Conservation (phyloP, 1,140 invertebrate genomes). For the Drosophila tsacasi region DNA sequence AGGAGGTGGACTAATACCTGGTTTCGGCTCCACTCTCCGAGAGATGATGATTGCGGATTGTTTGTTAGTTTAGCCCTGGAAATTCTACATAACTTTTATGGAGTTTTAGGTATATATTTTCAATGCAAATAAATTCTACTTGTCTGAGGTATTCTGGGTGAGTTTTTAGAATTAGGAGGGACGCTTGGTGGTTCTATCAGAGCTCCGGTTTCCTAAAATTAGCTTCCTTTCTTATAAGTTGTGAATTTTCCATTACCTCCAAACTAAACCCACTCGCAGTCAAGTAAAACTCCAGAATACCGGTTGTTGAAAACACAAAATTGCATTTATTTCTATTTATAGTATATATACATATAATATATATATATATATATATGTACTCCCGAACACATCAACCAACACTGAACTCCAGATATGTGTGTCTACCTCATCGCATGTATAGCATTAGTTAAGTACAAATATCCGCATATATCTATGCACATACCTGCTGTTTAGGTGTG, state of each 20-base stretch:
- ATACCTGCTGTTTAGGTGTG: slow-evolving; percentile 15
- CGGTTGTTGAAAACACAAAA: slow-evolving; percentile 39
- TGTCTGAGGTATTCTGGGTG: not conserved
- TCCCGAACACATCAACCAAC: slow-evolving; percentile 47
- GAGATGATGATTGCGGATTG: slow-evolving; percentile 2
- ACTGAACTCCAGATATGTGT: slow-evolving; percentile 57
- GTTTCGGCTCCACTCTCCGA: not conserved
- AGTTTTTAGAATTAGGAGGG: not conserved
- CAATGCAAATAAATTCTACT: slow-evolving; percentile 12
- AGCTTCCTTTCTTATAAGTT: no score
- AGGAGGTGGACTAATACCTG: slow-evolving; percentile 96
- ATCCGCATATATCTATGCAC: slow-evolving; percentile 18
- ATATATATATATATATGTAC: slow-evolving; percentile 40
- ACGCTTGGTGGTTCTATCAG: not conserved
- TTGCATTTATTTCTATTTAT: slow-evolving; percentile 43
- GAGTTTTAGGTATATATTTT: not conserved
- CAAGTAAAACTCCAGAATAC: not conserved
- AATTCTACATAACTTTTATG: not conserved
- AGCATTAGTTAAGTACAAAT: slow-evolving; percentile 51
- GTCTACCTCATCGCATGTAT: slow-evolving; percentile 53
- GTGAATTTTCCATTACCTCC: no score
- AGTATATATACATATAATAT: slow-evolving; percentile 40
- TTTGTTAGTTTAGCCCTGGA: slow-evolving; percentile 12
- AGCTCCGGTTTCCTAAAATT: not conserved
- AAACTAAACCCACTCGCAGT: not conserved